These are phyloP conservation scores for Hydrochoerus hydrochaeris DNA, from an alignment of 2,113 vertebrate species.

Conservation along the genomic window DNA sequence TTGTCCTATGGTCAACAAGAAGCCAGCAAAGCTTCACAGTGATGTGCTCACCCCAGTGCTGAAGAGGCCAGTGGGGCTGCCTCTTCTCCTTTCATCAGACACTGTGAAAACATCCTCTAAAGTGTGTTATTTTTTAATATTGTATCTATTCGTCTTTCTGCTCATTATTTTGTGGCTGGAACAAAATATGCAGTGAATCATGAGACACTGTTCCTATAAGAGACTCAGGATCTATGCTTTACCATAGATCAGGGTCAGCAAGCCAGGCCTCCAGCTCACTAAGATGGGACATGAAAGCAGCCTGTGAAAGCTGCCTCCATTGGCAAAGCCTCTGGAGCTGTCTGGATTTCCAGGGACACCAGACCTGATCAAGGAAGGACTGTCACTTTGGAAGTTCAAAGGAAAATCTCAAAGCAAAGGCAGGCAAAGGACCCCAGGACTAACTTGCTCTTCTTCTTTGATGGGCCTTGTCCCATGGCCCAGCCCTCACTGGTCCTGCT, in stretches of 20 bases:
- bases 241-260: background rate
- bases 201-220: conserved; percentile 4
- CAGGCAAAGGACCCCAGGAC: background rate
- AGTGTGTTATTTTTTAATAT: conserved; percentile 8
- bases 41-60: background rate
- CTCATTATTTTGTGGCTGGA: conserved; percentile 69
- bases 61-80: background rate
- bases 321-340: background rate
- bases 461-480: background rate
- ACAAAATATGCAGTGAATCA: conserved; percentile 42
- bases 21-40: background rate
- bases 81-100: conserved; percentile 73
- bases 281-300: background rate
- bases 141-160: conserved; percentile 57
- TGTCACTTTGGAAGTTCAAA: conserved; percentile 67
- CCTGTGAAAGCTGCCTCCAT: background rate
- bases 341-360: conserved; percentile 40
- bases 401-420: conserved; percentile 67
- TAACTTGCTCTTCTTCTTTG: background rate
- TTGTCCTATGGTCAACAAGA: background rate
- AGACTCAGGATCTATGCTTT: background rate
- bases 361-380: conserved; percentile 58
- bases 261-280: background rate
- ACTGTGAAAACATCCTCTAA: conserved; percentile 75
- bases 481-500: background rate